These are phyloP conservation scores for Yoshiicerus persimilis DNA, from an alignment of 1,140 invertebrate genomes.

Conservation along the genomic window DNA sequence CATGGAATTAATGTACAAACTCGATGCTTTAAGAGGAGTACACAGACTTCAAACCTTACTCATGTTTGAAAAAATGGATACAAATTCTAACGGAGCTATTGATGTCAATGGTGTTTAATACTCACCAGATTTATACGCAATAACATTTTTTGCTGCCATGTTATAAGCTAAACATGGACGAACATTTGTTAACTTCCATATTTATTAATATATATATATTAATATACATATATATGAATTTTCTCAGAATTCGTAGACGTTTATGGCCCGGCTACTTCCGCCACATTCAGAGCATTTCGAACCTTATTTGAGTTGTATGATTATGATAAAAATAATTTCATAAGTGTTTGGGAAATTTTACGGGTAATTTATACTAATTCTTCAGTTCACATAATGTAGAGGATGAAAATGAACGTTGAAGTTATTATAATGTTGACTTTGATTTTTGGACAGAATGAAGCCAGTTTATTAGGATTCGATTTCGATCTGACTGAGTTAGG, in stretches of 20 bases:
- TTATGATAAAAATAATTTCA: not conserved
- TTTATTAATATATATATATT: too few species aligned
- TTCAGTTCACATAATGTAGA: too few species aligned
- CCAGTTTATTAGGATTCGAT: not conserved
- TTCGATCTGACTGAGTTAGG: not conserved
- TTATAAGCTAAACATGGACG: too few species aligned
- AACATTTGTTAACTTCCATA: too few species aligned
- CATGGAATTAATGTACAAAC: not conserved
- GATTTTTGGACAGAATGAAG: not conserved
- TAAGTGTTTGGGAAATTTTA: not conserved
- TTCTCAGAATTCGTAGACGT: not conserved
- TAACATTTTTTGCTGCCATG: too few species aligned
- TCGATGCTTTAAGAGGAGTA: not conserved
- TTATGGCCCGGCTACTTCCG: not conserved
- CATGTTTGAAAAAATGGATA: not conserved
- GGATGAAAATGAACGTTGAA: not conserved
- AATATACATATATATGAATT: too few species aligned
- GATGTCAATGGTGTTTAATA: not conserved
- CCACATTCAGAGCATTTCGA: not conserved
- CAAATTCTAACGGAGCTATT: not conserved
- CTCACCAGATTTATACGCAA: not conserved
- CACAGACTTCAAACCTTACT: not conserved
- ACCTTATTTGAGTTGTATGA: not conserved
- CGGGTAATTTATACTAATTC: not conserved
- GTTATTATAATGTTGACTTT: too few species aligned